Evolutionary conservation across 1,140 invertebrate species (phyloP).

Genomic region (Saxidomus purpurata): DNA sequence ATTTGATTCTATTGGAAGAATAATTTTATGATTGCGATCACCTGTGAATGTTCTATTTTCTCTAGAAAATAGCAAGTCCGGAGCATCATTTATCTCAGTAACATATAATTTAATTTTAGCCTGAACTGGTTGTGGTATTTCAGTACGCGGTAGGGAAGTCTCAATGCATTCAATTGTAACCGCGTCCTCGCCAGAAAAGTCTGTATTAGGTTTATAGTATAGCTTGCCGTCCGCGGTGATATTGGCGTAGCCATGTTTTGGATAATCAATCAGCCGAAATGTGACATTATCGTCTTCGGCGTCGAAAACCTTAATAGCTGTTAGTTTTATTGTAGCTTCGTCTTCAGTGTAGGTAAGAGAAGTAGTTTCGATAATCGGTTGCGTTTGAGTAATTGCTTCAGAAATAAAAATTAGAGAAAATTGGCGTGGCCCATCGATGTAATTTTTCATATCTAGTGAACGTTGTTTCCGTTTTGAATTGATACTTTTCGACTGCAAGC

Average conservation of each 20-base stretch:
- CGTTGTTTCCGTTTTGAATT: no score
- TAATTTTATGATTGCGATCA: no score
- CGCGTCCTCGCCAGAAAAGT: neutral
- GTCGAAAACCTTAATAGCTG: neutral
- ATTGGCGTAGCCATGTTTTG: neutral
- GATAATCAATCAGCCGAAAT: neutral
- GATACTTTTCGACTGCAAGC: neutral
- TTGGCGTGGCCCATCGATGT: neutral
- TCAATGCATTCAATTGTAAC: neutral
- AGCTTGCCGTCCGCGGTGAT: neutral
- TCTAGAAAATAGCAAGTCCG: neutral
- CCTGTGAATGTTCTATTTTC: neutral
- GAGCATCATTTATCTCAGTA: neutral
- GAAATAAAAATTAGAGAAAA: neutral
- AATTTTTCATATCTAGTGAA: neutral
- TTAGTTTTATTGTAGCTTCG: neutral
- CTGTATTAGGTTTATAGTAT: neutral
- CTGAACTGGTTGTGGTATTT: neutral
- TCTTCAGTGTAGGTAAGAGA: neutral
- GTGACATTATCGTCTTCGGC: neutral
- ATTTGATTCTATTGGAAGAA: no score
- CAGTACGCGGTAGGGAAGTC: neutral
- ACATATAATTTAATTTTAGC: neutral
- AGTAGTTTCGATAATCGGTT: neutral
- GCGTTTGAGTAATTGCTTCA: neutral